Evolutionary conservation across 2,113 vertebrate species (phyloP), one percentile per base, ranked within the genome.

Genomic region (Murina feae): DNA sequence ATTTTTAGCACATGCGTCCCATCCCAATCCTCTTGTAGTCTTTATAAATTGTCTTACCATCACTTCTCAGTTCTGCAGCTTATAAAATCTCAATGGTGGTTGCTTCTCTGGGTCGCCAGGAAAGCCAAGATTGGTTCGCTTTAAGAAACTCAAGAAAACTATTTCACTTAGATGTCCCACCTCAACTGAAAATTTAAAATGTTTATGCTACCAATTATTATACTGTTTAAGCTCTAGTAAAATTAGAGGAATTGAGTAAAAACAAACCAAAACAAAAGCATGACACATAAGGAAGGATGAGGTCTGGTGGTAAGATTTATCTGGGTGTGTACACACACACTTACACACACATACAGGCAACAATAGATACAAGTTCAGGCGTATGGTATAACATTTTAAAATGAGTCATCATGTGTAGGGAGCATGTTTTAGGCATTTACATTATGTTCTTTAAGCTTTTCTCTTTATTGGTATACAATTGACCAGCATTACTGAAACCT

Each of bases 1-100:
- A 86, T 25, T 28, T 47, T 88, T 55, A 86, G 28, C 11, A 23
- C 20, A 49, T 0, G 0, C 8, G 68, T 47, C 20, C 25, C 7
- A 51, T 44, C 16, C 16, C 0, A 4, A 2, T 0, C 4, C 6
- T 86, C 3, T 69, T 37, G 32, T 0, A 37, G 9, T 18, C 4
- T 79, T 72, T 25, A 53, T 51, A 37, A 49, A 4, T 58, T 82
- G 8, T 69, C 86, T 89, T 32, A 47, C 58, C 25, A 4, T 60
- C 65, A 63, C 5, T 74, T 4, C 1, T 8, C 65, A 35, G 1
- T 47, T 1, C 14, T 81, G 0, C 1, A 58, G 30, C 55, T 90
- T 81, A 88, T 74, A 63, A 90, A 76, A 30, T 47, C 6, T 0
- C 5, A 23, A 12, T 53, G 10, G 2, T 30, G 39, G 23, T 37